Base-by-base conservation (phyloP, 2,888 invertebrate genomes). In the Pherbina coryleti region DNA sequence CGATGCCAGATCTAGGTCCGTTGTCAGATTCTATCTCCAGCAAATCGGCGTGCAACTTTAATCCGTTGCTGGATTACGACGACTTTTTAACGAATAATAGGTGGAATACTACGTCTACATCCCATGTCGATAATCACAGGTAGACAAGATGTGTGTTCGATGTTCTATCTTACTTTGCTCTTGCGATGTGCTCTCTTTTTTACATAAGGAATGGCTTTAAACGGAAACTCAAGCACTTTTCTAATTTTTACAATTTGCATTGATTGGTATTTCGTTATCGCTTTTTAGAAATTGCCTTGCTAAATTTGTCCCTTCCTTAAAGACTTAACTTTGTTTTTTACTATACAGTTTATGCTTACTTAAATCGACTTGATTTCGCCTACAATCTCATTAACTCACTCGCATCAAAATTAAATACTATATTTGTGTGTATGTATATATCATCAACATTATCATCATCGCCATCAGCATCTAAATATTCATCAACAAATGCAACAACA, bases 101-200 rank as follows among this genome's bases (percentile, higher is more conserved):
- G 19, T 67, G 53, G 75, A 53, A 37, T 31, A 25, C 22, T 22
- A 62, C n/a, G 25, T 19, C 37, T 8, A 28, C 57, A 25, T 51
- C 82, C 79, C 84, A 85, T 82, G 83, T 84, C 76, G 86, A 85
- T 79, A 82, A 81, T 71, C 81, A 82, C 83, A 86, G 86, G 86
- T 86, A 86, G 85, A 78, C 78, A 74, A 74, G 76, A 70, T 75
- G 55, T 72, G 73, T 51, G 62, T 51, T 69, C 44, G 51, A 69
- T 53, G 3, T 77, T 62, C 34, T 17, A 66, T 57, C 67, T 74
- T 66, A n/a, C 31, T 5, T 72, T 71, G 75, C 77, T 57, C 37
- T 76, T 79, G 74, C 75, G 57, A 71, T 75, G 71, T 64, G 72
- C 75, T 22, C 57, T 60, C 28, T 57, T 25, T n/a, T 19, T 25